phyloP scores from a whole-genome alignment of 37 sponge, comb jelly and placozoan species.

The Theonella swinhoei region DNA sequence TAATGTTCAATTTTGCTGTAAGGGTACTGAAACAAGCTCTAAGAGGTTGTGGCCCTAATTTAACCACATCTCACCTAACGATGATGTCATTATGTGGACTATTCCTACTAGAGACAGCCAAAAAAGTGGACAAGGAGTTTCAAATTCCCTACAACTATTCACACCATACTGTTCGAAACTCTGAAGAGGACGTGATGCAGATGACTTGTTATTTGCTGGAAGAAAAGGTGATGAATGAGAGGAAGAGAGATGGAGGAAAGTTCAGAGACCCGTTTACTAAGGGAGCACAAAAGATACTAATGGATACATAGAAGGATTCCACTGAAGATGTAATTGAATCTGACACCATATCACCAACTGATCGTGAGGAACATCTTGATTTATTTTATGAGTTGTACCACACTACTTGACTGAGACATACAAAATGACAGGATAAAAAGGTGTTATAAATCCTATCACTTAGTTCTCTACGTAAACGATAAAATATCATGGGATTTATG shows the following conservation, averaged over 20 bases:
- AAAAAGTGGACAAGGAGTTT: not conserved
- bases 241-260: not conserved
- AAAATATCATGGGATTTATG: too few relatives aligned
- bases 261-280: not conserved
- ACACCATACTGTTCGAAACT: not conserved
- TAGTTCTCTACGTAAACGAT: too few relatives aligned
- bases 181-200: not conserved
- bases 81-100: not conserved
- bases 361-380: too few relatives aligned
- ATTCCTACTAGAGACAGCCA: conserved; percentile 7
- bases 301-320: not conserved
- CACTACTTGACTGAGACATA: too few relatives aligned
- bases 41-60: not conserved
- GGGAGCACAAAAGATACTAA: not conserved
- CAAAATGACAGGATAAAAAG: too few relatives aligned
- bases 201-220: not conserved
- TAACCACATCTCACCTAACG: not conserved
- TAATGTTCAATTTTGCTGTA: too few relatives aligned
- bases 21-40: conserved; percentile 16
- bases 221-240: not conserved
- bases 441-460: too few relatives aligned
- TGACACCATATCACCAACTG: too few relatives aligned
- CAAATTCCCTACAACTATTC: not conserved
- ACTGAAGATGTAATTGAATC: too few relatives aligned
- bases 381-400: too few relatives aligned